These are phyloP conservation scores for Lamprotornis superbus DNA, from an alignment of 2,113 vertebrate species.

Conservation along the genomic window DNA sequence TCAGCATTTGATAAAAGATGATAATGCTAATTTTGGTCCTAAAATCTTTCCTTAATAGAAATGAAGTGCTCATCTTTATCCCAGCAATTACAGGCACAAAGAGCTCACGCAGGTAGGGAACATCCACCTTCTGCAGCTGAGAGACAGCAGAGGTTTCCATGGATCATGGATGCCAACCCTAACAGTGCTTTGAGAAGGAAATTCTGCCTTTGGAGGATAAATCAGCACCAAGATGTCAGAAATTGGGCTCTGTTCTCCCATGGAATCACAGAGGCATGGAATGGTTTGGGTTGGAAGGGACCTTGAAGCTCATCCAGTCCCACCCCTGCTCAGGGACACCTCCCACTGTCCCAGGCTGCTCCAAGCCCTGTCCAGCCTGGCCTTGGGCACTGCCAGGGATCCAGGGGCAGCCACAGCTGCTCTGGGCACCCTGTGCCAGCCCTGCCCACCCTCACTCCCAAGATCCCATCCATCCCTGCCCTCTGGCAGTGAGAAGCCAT, in stretches of 20 bases:
- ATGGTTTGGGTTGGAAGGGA: neutral
- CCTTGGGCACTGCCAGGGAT: neutral
- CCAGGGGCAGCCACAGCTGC: neutral
- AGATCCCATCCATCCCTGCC: rapidly evolving
- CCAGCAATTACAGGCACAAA: neutral
- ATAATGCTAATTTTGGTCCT: neutral
- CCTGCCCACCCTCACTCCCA: rapidly evolving
- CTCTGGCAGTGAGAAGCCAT: neutral
- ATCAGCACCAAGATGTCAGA: neutral
- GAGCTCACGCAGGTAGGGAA: neutral
- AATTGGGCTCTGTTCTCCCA: rapidly evolving
- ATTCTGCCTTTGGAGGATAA: neutral
- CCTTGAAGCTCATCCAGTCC: rapidly evolving
- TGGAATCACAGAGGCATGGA: neutral
- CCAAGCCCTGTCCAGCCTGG: neutral
- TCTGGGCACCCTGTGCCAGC: neutral
- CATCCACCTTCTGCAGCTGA: neutral
- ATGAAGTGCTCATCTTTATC: neutral
- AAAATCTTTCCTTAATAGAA: neutral
- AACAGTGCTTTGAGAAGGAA: neutral
- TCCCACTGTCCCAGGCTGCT: neutral
- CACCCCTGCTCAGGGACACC: neutral
- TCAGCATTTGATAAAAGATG: neutral
- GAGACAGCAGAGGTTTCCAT: neutral
- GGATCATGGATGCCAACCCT: neutral